These are phyloP conservation scores for Regulus satrapa DNA, from an alignment of 2,113 vertebrate genomes.

Conservation along the genomic window DNA sequence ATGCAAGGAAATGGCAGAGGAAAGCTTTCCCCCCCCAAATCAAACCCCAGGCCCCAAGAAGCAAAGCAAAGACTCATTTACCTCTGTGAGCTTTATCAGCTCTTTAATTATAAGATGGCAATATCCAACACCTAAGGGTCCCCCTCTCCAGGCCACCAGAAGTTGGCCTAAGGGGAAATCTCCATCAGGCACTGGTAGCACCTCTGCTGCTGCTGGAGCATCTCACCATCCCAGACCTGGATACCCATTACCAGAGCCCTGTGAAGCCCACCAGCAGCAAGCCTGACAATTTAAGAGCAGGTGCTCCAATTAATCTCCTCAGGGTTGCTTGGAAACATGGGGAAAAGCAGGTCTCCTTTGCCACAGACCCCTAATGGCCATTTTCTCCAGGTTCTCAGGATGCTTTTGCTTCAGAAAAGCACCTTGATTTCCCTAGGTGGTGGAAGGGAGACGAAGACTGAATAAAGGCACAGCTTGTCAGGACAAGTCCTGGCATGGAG, in stretches of 20 bases:
- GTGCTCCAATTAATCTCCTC: background rate
- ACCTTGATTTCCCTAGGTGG: background rate
- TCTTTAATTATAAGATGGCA: background rate
- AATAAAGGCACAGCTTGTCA: background rate
- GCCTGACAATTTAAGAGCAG: accelerated
- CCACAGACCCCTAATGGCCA: background rate
- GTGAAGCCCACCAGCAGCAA: background rate
- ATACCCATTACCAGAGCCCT: accelerated
- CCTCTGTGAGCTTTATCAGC: background rate
- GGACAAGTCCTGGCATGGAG: background rate
- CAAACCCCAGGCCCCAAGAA: background rate
- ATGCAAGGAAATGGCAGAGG: background rate
- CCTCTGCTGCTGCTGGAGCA: accelerated
- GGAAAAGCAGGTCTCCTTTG: background rate
- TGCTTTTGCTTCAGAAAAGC: background rate
- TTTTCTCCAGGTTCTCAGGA: background rate
- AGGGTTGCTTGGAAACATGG: accelerated
- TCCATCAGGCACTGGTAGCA: background rate
- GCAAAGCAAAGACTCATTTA: background rate
- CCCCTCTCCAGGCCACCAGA: background rate
- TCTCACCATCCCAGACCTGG: background rate
- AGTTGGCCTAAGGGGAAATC: background rate
- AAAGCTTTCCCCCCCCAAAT: background rate
- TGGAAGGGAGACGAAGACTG: background rate
- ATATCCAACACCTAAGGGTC: background rate